Percentiles rank a stretch among this genome's conserved stretches.
Evolutionary conservation across 2,797 vertebrate genomes (phyloP).

Genomic region (Pyrocephalus nanus): DNA sequence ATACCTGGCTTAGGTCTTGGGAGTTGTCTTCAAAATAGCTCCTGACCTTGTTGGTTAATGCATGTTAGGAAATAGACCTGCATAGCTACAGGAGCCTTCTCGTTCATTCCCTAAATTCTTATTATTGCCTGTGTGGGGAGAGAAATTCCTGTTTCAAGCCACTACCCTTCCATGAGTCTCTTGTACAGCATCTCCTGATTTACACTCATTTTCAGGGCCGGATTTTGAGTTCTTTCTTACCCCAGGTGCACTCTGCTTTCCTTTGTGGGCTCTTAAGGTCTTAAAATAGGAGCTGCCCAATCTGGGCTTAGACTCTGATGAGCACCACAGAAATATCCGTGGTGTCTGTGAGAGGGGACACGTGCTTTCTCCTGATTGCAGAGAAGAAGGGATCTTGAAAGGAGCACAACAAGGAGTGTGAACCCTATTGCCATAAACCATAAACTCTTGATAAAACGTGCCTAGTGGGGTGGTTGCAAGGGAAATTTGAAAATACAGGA

Average conservation of each 20-base stretch:
- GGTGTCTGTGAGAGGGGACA: not conserved
- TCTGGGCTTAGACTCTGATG: not conserved
- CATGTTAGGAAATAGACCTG: not conserved
- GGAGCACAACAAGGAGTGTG: not conserved
- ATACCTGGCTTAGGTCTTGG: constrained; percentile 39
- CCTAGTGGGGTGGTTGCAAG: not conserved
- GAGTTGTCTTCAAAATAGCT: constrained; percentile 29
- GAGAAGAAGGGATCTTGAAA: not conserved
- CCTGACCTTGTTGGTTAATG: constrained; percentile 48
- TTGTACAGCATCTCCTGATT: not conserved
- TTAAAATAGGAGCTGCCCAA: constrained; percentile 21
- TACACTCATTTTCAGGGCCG: not conserved
- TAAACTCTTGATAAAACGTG: not conserved
- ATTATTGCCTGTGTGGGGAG: not conserved
- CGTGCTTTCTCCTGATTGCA: not conserved
- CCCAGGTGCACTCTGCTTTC: not conserved
- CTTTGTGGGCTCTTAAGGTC: not conserved
- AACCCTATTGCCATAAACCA: not conserved
- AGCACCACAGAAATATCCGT: not conserved
- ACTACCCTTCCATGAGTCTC: not conserved
- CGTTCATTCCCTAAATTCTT: not conserved
- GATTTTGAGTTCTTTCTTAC: not conserved
- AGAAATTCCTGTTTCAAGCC: not conserved
- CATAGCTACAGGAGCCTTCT: not conserved
- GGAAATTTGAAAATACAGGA: not conserved